phyloP scores from a whole-genome alignment of 1,140 invertebrate species.

The Drosophila prosaltans region DNA sequence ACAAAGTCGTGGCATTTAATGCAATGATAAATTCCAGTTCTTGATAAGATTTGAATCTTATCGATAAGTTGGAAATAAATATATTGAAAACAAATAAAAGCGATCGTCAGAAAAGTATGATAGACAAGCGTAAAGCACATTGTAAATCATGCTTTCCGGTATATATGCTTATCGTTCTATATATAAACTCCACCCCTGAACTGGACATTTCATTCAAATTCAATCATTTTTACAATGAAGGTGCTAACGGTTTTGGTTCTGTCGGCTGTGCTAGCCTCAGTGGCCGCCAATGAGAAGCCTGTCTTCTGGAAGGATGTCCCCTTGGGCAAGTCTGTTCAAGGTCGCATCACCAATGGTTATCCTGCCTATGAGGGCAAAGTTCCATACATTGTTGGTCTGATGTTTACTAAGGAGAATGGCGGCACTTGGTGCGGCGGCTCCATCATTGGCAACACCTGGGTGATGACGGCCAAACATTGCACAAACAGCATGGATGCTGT shows the following conservation, averaged over 20 bases:
- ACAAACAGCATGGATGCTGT: not conserved
- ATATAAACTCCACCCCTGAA: not conserved
- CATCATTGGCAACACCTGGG: slow-evolving; percentile 84
- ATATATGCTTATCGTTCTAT: not conserved
- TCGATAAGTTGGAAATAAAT: not conserved
- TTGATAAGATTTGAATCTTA: slow-evolving; percentile 4
- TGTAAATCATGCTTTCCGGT: slow-evolving; percentile 2
- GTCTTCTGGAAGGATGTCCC: slow-evolving; percentile 24
- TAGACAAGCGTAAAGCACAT: not conserved
- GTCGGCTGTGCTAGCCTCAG: slow-evolving; percentile 24
- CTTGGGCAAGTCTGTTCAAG: slow-evolving; percentile 17
- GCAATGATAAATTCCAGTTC: not conserved
- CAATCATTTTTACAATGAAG: slow-evolving; percentile 14
- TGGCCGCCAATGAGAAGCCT: slow-evolving; percentile 24
- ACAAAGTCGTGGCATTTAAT: no score
- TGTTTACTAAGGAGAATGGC: slow-evolving; percentile 50
- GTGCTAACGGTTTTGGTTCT: slow-evolving; percentile 8
- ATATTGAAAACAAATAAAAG: not conserved
- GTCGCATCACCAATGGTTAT: slow-evolving; percentile 43
- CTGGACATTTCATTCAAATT: not conserved
- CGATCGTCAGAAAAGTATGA: not conserved
- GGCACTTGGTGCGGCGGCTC: slow-evolving; percentile 85
- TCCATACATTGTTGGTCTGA: slow-evolving; percentile 83
- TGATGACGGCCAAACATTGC: slow-evolving; percentile 84
- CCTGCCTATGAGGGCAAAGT: slow-evolving; percentile 74